Percentiles rank a stretch among this genome's conserved stretches.
phyloP scores from a whole-genome alignment of 2,113 vertebrate genomes.

The Oceanites oceanicus region DNA sequence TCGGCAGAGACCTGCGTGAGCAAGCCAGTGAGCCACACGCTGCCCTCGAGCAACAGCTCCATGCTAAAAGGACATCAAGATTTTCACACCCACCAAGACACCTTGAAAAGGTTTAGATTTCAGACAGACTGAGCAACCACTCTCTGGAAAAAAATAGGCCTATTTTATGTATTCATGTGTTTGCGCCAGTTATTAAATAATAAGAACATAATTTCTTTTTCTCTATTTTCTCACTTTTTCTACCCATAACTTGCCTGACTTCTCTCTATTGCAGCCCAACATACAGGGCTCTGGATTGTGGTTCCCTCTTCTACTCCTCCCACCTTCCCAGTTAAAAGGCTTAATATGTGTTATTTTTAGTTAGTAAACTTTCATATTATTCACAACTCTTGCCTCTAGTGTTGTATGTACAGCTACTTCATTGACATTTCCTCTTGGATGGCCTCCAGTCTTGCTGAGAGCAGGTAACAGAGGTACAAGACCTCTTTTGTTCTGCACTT shows the following conservation, averaged over 20 bases:
- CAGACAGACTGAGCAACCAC: neutral
- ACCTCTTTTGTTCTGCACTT: neutral
- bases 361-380: neutral
- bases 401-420: neutral
- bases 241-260: neutral
- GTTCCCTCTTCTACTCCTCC: neutral
- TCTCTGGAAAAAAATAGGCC: neutral
- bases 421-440: constrained; percentile 3
- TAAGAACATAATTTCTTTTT: neutral
- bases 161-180: neutral
- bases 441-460: neutral
- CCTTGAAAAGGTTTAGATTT: neutral
- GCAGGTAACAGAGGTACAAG: neutral
- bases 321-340: neutral
- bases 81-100: neutral
- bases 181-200: neutral
- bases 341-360: neutral
- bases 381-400: neutral
- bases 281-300: neutral
- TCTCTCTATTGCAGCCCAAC: neutral
- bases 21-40: neutral
- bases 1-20: neutral
- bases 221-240: neutral
- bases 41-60: neutral
- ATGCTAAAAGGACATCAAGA: neutral